Evolutionary conservation across 2,888 invertebrate species (phyloP).

Genomic region (Phrixothrix hirtus): DNA sequence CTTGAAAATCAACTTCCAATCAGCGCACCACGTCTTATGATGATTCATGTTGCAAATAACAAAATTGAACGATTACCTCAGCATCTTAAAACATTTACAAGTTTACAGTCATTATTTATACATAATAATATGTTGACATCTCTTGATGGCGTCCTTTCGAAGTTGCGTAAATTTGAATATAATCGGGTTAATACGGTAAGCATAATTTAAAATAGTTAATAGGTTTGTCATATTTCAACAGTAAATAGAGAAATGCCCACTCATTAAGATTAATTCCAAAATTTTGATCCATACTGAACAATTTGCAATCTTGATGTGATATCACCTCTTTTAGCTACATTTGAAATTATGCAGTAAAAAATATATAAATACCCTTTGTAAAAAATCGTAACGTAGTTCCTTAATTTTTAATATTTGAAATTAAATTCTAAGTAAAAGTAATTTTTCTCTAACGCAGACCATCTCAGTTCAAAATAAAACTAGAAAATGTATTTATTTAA

Average conservation of each 20-base stretch:
- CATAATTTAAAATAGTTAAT: too few relatives aligned
- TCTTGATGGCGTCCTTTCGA: slow-evolving; percentile 72
- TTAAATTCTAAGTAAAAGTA: slow-evolving; percentile 73
- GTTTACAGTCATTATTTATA: slow-evolving; percentile 72
- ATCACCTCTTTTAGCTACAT: slow-evolving; percentile 71
- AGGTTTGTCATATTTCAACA: too few relatives aligned
- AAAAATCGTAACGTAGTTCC: slow-evolving; percentile 72
- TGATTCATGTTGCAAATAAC: slow-evolving; percentile 77
- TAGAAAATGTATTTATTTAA: too few relatives aligned
- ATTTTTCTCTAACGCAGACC: too few relatives aligned
- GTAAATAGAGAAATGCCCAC: too few relatives aligned
- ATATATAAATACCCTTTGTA: too few relatives aligned
- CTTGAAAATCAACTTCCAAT: slow-evolving; percentile 77
- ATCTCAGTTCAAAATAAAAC: too few relatives aligned
- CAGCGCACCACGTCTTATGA: slow-evolving; percentile 66
- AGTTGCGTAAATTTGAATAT: slow-evolving; percentile 69
- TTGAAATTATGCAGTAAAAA: too few relatives aligned
- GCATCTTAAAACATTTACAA: slow-evolving; percentile 70
- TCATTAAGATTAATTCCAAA: not conserved
- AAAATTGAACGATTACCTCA: slow-evolving; percentile 70
- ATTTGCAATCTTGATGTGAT: too few relatives aligned
- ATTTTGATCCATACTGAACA: too few relatives aligned
- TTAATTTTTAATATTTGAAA: slow-evolving; percentile 70
- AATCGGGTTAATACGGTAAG: slow-evolving; percentile 75
- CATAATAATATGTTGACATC: slow-evolving; percentile 72